Evolutionary conservation across 2,888 invertebrate genomes (phyloP).

Genomic region (Apamea monoglypha): DNA sequence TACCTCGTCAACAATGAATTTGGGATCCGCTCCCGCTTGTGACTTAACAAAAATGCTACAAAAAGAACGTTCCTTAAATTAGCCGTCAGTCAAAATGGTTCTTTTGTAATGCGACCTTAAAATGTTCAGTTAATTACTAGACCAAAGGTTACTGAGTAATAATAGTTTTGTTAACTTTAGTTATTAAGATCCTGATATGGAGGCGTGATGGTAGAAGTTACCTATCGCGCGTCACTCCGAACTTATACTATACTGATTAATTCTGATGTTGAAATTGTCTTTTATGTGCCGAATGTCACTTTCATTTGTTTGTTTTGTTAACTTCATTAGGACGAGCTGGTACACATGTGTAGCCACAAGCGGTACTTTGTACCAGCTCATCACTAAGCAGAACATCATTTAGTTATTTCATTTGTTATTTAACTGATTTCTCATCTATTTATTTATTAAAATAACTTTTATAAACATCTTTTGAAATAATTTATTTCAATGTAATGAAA

Average conservation of each 20-base stretch:
- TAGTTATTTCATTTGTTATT: background rate
- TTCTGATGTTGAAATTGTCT: conserved; percentile 13
- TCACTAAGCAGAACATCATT: background rate
- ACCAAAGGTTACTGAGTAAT: conserved; percentile 65
- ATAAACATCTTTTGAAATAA: too few species aligned
- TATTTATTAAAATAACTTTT: too few species aligned
- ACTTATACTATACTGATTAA: conserved; percentile 26
- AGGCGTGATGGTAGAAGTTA: conserved; percentile 29
- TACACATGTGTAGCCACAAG: too few species aligned
- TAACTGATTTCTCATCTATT: too few species aligned
- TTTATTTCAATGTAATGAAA: too few species aligned
- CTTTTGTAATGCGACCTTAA: conserved; percentile 79
- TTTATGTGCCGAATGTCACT: background rate
- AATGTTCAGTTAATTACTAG: conserved; percentile 70
- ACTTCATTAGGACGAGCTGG: background rate
- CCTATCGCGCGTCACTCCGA: conserved; percentile 3
- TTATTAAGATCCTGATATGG: conserved; percentile 60
- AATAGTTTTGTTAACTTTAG: conserved; percentile 67
- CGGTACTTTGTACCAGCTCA: too few species aligned
- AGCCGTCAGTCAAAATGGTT: conserved; percentile 75
- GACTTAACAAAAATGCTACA: conserved; percentile 53
- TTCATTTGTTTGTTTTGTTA: conserved; percentile 16
- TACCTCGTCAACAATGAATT: background rate
- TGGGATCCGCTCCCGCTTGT: conserved; percentile 24
- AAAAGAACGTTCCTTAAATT: conserved; percentile 74